These are phyloP conservation scores for Siniperca obscura DNA, from an alignment of 2,797 vertebrate genomes.

Conservation along the genomic window DNA sequence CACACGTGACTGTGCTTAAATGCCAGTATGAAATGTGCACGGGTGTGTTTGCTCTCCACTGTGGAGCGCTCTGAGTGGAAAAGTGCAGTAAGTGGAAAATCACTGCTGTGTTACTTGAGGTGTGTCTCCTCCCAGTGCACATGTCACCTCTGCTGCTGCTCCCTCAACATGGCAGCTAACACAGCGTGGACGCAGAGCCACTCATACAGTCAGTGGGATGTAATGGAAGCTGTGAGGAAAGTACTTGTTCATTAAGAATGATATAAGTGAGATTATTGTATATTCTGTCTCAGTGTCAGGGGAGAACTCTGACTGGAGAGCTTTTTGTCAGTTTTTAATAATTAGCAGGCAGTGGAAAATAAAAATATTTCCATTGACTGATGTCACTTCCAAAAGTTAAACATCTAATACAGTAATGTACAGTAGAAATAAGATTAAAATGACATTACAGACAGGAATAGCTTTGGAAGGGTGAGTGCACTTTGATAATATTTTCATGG, in stretches of 20 bases:
- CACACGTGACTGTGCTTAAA: not conserved
- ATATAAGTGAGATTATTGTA: not conserved
- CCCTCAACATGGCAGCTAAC: slow-evolving; percentile 15
- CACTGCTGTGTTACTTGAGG: slow-evolving; percentile 52
- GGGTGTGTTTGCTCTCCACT: slow-evolving; percentile 46
- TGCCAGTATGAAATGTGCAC: not conserved
- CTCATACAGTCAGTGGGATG: not conserved
- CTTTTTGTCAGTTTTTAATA: not conserved
- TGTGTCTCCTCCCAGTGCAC: slow-evolving; percentile 45
- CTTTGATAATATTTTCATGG: slow-evolving; percentile 41
- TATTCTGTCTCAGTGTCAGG: not conserved
- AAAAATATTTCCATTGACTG: not conserved
- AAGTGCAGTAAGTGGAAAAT: slow-evolving; percentile 69
- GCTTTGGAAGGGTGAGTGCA: slow-evolving; percentile 15
- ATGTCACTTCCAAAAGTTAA: not conserved
- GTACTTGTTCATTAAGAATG: not conserved
- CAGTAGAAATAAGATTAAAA: slow-evolving; percentile 16
- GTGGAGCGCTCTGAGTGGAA: slow-evolving; percentile 21
- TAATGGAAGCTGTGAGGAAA: slow-evolving; percentile 26
- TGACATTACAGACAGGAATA: slow-evolving; percentile 44
- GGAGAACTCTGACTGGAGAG: not conserved
- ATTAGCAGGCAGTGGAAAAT: not conserved
- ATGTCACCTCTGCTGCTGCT: slow-evolving; percentile 18
- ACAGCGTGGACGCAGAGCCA: not conserved
- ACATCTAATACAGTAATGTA: not conserved